phyloP scores from a whole-genome alignment of 1,140 invertebrate species.

The Drosophila kikkawai region DNA sequence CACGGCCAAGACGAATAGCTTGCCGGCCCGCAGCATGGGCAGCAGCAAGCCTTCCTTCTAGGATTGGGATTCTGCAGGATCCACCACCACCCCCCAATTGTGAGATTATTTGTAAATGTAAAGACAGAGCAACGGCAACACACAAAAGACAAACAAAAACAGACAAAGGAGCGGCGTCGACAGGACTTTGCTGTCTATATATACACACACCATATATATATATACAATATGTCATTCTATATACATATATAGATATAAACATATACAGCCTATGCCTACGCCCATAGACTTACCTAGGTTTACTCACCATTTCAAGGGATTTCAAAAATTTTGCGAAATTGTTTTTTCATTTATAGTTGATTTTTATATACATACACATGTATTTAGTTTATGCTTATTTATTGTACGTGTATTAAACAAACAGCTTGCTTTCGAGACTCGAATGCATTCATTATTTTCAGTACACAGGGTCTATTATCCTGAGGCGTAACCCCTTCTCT shows the following conservation, averaged over 20 bases:
- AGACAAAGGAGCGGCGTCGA: conserved; percentile 47
- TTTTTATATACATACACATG: conserved; percentile 65
- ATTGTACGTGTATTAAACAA: conserved; percentile 82
- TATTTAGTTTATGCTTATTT: conserved; percentile 79
- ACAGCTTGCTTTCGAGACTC: conserved; percentile 66
- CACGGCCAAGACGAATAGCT: conserved; percentile 88
- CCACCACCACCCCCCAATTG: conserved; percentile 45
- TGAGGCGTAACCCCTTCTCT: not conserved
- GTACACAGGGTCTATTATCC: conserved; percentile 11
- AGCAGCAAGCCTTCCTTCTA: conserved; percentile 83
- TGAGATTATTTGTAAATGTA: conserved; percentile 83
- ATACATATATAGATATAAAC: conserved; percentile 14
- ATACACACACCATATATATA: conserved; percentile 37
- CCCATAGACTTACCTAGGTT: conserved; percentile 69
- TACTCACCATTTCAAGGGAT: conserved; percentile 74
- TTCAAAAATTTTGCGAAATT: conserved; percentile 80
- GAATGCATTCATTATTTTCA: conserved; percentile 31
- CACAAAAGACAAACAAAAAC: conserved; percentile 61
- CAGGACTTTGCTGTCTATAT: conserved; percentile 50
- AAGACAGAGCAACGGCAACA: conserved; percentile 63
- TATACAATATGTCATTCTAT: conserved; percentile 29
- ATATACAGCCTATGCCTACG: conserved; percentile 38
- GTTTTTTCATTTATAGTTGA: conserved; percentile 69
- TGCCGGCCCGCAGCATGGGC: conserved; percentile 87
- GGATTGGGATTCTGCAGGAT: conserved; percentile 19